Evolutionary conservation across 2,797 vertebrate genomes (phyloP), one percentile per base, ranked within the genome.

Genomic region (Gymnocypris eckloni): DNA sequence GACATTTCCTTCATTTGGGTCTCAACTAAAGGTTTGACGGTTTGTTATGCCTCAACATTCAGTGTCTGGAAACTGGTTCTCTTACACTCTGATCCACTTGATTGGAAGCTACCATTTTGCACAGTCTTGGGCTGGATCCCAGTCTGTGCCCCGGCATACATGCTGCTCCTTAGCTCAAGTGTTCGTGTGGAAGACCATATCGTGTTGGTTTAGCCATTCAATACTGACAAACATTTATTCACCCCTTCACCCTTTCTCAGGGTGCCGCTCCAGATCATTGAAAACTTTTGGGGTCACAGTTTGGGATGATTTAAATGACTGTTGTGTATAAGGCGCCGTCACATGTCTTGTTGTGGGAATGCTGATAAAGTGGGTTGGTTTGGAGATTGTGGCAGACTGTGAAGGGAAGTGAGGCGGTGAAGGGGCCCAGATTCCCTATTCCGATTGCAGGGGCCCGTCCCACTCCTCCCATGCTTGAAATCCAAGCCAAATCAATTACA

Each of bases 401-500:
- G 73, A 86, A 81, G 69, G 70, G 69, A 85, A 87, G 79, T 33
- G 83, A 79, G 73, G 79, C 67, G 11, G 66, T 16, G 73, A 64
- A 69, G 67, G 83, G 64, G 89, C 89, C 87, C 89, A 76, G 82
- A 84, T 90, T 91, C 85, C 86, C 82, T 43, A 39, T 81, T 83
- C 45, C 39, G 76, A 85, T 87, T 85, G 39, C 72, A 86, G 52
- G 73, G 82, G 83, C 69, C 89, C 80, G 89, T 93, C 92, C 92
- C 90, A 90, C 90, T 92, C 90, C 90, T 90, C 90, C 81, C 84
- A 90, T 89, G 91, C 89, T 89, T 92, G 94, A 93, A 93, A 94
- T 92, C 92, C 86, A 90, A 94, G 93, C 93, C 93, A 93, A 95
- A 95, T 95, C 94, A 93, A 94, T 94, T 93, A 91, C 90, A 90